Conservation (phyloP, 2,113 vertebrate genomes). For the Daphoenositta chrysoptera region DNA sequence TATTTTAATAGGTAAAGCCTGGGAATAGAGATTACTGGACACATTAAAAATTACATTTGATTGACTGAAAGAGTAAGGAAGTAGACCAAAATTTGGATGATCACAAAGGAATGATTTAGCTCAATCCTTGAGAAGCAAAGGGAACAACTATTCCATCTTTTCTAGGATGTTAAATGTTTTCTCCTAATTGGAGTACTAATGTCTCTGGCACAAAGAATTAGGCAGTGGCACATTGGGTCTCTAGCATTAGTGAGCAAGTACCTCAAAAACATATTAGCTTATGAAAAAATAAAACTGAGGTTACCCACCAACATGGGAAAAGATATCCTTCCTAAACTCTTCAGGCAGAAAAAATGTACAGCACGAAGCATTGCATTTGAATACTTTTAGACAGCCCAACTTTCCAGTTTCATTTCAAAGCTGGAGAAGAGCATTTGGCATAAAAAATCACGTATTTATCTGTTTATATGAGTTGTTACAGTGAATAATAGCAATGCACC, state of each 20-base stretch:
- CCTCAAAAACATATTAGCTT: neutral
- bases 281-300: neutral
- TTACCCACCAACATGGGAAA: neutral
- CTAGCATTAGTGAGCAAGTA: neutral
- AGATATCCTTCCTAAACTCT: neutral
- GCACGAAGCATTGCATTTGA: neutral
- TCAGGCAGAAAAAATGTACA: neutral
- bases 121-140: neutral
- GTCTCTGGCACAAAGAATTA: neutral
- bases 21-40: neutral
- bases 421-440: neutral
- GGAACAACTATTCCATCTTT: neutral
- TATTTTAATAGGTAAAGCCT: neutral
- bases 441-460: neutral
- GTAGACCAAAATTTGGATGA: neutral
- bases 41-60: neutral
- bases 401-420: neutral
- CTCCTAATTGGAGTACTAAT: neutral
- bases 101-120: neutral
- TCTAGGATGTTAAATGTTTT: neutral
- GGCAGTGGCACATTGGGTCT: neutral
- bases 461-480: neutral
- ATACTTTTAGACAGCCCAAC: neutral
- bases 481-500: neutral
- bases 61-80: neutral